Evolutionary conservation across 1,140 invertebrate species (phyloP), one percentile per base, ranked within the genome.

Genomic region (Megathymus violae): DNA sequence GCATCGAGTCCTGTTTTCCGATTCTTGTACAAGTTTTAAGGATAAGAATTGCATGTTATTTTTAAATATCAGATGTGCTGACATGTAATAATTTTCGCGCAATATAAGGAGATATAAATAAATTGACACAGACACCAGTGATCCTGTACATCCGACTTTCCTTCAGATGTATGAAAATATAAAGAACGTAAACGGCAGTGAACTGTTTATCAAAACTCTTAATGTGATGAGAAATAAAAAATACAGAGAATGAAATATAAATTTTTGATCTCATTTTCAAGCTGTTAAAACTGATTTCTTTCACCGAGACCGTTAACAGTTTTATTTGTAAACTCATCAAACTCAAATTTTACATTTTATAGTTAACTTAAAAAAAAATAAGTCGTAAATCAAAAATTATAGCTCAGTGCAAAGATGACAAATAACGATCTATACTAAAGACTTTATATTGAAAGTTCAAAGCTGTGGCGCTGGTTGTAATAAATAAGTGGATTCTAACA

Each of bases 401-500:
- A 51, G 48, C 4, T 31, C 10, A 31, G 31, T 36, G 16, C 15
- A 38, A 19, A 38, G 31, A 51, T 51, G 48, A 51, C 48, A 51
- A 51, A 14, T 51, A 19, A 51, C 31, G 48, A 51, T 16, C 48
- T 16, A 14, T 50, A 15, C 15, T 50, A 14, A 22, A 22, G 16
- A 59, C 13, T 46, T 34, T 11, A 46, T 19, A 47, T 47, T 36
- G 43, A 25, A 36, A 59, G 56, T 59, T 47, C 19, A 47, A 46
- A 59, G 56, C 52, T 44, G 34, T 6, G 27, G 22, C 13, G 14
- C 31, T 4, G 41, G 41, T 59, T 36, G 36, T 59, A 59, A 59
- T 59, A 59, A 59, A 59, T 59, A 59, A 47, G 43, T 38, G 56
- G 13, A 38, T 59, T 59, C 56, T 59, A 59, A 59, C 56, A 59